These are phyloP conservation scores for Lasiommata megera DNA, from an alignment of 2,888 invertebrate species.

Conservation along the genomic window DNA sequence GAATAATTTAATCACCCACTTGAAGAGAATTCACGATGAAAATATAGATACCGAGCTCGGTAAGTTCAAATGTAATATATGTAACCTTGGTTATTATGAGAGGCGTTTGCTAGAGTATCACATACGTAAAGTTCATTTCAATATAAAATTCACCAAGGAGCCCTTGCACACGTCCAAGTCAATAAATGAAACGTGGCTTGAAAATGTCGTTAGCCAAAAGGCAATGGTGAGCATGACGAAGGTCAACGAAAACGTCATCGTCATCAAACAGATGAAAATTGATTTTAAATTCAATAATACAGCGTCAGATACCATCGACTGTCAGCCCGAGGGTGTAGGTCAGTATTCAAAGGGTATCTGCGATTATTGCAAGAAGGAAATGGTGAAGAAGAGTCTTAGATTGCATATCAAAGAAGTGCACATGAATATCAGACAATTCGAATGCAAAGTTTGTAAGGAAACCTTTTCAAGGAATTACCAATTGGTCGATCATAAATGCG, in stretches of 20 bases:
- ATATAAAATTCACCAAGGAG: slow-evolving; percentile 37
- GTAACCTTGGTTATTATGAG: slow-evolving; percentile 51
- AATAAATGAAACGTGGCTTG: slow-evolving; percentile 62
- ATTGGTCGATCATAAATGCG: slow-evolving; percentile 51
- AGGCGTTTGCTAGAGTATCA: slow-evolving; percentile 53
- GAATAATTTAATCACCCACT: slow-evolving; percentile 50
- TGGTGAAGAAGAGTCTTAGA: slow-evolving; percentile 63
- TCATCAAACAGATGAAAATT: slow-evolving; percentile 43
- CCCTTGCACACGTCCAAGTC: slow-evolving; percentile 40
- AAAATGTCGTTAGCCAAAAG: slow-evolving; percentile 46
- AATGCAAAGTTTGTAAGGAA: slow-evolving; percentile 45
- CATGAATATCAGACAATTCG: slow-evolving; percentile 51
- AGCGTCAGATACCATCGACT: slow-evolving; percentile 27
- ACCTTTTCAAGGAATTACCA: slow-evolving; percentile 55
- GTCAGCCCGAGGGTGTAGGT: slow-evolving; percentile 34
- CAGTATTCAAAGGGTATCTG: slow-evolving; percentile 55
- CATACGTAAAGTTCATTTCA: slow-evolving; percentile 55
- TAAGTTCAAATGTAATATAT: slow-evolving; percentile 50
- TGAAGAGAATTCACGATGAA: slow-evolving; percentile 55
- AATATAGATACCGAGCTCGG: slow-evolving; percentile 16
- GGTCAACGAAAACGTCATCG: slow-evolving; percentile 52
- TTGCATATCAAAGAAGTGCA: slow-evolving; percentile 60
- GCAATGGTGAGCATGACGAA: slow-evolving; percentile 61
- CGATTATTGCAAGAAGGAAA: slow-evolving; percentile 64
- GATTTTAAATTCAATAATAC: slow-evolving; percentile 22